phyloP scores from a whole-genome alignment of 2,888 invertebrate species.

The Cantharis flavilabris region DNA sequence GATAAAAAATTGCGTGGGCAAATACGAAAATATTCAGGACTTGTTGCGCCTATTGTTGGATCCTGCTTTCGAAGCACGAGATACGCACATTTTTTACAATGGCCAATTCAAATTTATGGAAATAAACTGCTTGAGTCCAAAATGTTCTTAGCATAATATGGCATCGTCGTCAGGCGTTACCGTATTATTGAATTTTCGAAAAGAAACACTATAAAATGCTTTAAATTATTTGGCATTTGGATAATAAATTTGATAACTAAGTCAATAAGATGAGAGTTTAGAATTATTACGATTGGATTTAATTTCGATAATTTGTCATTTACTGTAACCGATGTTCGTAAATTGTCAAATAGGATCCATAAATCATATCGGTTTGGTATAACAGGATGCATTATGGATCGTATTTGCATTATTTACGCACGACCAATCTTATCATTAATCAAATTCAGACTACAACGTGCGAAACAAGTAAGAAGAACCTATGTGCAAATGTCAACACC shows the following conservation, averaged over 20 bases:
- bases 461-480: slow-evolving; percentile 21
- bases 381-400: slow-evolving; percentile 19
- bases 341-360: slow-evolving; percentile 5
- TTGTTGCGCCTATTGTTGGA: background rate
- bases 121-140: background rate
- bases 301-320: slow-evolving; percentile 14
- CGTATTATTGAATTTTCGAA: background rate
- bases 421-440: slow-evolving; percentile 22
- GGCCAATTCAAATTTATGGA: background rate
- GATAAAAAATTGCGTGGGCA: background rate
- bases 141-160: background rate
- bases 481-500: slow-evolving; percentile 27
- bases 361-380: slow-evolving; percentile 11
- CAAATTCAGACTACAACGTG: slow-evolving; percentile 22
- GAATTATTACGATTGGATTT: background rate
- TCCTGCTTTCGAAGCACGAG: background rate
- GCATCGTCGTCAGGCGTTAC: background rate
- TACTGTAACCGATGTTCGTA: background rate
- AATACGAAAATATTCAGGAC: background rate
- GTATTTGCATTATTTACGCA: slow-evolving; percentile 25
- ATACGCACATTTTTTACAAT: background rate
- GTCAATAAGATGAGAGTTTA: background rate
- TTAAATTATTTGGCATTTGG: background rate
- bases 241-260: background rate
- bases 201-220: background rate